phyloP scores from a whole-genome alignment of 2,113 vertebrate genomes.

The Serilophus lunatus region DNA sequence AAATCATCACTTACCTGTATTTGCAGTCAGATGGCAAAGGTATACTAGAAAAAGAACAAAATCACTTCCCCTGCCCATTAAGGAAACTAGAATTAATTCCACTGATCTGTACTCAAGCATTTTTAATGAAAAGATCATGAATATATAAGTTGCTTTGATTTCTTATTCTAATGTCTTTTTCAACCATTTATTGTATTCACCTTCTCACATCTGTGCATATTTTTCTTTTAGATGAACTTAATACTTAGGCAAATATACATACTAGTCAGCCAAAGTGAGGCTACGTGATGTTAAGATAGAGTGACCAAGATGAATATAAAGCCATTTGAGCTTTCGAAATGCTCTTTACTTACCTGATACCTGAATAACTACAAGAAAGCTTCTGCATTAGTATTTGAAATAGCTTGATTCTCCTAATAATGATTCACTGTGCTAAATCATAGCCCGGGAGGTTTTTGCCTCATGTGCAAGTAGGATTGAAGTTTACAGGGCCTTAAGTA shows the following conservation, averaged over 20 bases:
- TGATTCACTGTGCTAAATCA: not conserved
- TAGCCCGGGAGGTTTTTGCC: not conserved
- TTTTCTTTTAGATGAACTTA: not conserved
- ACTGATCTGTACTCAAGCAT: not conserved
- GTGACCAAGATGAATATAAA: not conserved
- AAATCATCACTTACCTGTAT: not conserved
- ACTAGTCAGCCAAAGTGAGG: not conserved
- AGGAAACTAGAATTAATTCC: constrained; percentile 42
- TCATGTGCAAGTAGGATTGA: not conserved
- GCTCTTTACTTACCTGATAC: not conserved
- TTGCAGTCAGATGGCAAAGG: not conserved
- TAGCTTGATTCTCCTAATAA: not conserved
- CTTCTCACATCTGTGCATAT: not conserved
- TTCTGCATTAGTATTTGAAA: not conserved
- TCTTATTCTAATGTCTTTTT: constrained; percentile 21
- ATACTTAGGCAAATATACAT: not conserved
- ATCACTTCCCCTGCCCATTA: constrained; percentile 4
- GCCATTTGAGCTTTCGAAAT: not conserved
- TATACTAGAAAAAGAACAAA: constrained; percentile 20
- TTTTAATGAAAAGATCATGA: constrained; percentile 56
- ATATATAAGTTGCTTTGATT: constrained; percentile 34
- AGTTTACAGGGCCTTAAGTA: not conserved
- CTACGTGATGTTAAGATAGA: not conserved
- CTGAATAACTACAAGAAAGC: not conserved
- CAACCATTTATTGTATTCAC: constrained; percentile 27